A percentile compares a stretch with the other conserved stretches of the same genome.
phyloP scores from a whole-genome alignment of 2,113 vertebrate species.

The Pollimyrus isidori region DNA sequence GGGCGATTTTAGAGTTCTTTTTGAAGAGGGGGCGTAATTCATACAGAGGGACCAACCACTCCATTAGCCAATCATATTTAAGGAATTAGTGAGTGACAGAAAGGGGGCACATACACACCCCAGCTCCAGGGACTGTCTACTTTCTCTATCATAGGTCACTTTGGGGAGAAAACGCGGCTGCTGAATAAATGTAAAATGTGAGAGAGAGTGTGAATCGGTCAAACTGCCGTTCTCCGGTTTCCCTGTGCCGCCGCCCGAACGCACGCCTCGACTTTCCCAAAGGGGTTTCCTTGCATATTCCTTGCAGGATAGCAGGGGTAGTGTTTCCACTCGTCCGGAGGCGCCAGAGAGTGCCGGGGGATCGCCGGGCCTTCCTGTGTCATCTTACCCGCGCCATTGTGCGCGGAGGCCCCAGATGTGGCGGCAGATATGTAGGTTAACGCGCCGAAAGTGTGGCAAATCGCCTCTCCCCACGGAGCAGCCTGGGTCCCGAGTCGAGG shows the following conservation, averaged over 20 bases:
- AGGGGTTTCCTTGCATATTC: constrained; percentile 45
- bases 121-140: not conserved
- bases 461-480: constrained; percentile 16
- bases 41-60: not conserved
- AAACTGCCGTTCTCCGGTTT: not conserved
- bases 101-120: not conserved
- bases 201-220: not conserved
- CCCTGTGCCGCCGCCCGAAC: constrained; percentile 37
- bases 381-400: not conserved
- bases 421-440: constrained; percentile 17
- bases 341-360: not conserved
- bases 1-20: not conserved
- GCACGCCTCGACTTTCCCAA: constrained; percentile 46
- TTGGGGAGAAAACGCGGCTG: not conserved
- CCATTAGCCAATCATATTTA: not conserved
- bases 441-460: constrained; percentile 5
- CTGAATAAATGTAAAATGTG: not conserved
- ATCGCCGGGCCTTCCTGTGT: constrained; percentile 14
- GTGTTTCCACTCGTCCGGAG: not conserved
- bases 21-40: not conserved
- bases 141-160: not conserved
- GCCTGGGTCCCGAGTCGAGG: not conserved
- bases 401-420: constrained; percentile 23
- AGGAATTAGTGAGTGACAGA: not conserved
- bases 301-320: constrained; percentile 41